Evolutionary conservation across 1,140 invertebrate species (phyloP).

Genomic region (Pseudomyrmex concolor): DNA sequence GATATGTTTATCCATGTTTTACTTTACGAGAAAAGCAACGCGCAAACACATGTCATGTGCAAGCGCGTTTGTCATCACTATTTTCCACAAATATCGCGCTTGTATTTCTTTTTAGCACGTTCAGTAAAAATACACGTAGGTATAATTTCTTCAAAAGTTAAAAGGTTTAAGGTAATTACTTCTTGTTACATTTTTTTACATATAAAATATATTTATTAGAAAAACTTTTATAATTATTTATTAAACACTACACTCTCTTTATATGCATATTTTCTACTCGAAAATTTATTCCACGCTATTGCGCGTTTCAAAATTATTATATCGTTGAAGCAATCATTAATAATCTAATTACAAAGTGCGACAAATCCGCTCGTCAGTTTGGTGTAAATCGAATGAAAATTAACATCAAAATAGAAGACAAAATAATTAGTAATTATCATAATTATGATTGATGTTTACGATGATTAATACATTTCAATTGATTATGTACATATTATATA

Average conservation of each 20-base stretch:
- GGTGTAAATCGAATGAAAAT: conserved; percentile 3
- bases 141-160: neutral
- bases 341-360: conserved; percentile 1
- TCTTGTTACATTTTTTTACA: too few relatives aligned
- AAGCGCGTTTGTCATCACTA: conserved; percentile 29
- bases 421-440: too few relatives aligned
- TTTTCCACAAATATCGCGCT: neutral
- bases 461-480: conserved; percentile 3
- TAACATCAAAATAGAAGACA: neutral
- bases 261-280: neutral
- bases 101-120: neutral
- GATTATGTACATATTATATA: neutral
- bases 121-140: neutral
- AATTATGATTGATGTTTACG: too few relatives aligned
- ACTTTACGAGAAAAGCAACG: neutral
- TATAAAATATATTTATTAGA: neutral
- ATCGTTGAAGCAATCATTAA: conserved; percentile 17
- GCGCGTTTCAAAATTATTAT: neutral
- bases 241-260: too few relatives aligned
- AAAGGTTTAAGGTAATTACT: neutral
- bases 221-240: too few relatives aligned
- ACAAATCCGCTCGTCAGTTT: conserved; percentile 13
- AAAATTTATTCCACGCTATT: neutral
- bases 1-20: conserved; percentile 46
- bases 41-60: conserved; percentile 39